Percentiles rank a stretch among this genome's conserved stretches.
These are phyloP conservation scores for Empis stercorea DNA, from an alignment of 2,888 invertebrate species.

Conservation along the genomic window DNA sequence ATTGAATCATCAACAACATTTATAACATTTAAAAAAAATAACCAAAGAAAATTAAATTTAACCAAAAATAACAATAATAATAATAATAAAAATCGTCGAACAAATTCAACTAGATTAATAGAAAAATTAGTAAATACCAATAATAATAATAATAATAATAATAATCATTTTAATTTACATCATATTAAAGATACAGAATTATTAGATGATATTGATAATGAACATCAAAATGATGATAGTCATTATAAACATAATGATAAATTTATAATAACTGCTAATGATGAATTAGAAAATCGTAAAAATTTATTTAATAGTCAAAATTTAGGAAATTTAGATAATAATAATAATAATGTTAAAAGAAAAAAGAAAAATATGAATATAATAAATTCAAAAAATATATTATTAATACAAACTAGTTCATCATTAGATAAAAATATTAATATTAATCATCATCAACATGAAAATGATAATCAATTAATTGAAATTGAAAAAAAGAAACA, in stretches of 20 bases:
- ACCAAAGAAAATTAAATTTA: slow-evolving; percentile 1
- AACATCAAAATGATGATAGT: neutral
- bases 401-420: slow-evolving; percentile 3
- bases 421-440: neutral
- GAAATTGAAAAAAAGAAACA: too few relatives aligned
- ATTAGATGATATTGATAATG: neutral
- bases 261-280: neutral
- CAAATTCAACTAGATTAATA: neutral
- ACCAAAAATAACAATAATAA: too few relatives aligned
- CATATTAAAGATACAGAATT: neutral
- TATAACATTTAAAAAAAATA: neutral
- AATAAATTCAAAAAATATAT: slow-evolving; percentile 4
- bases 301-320: neutral
- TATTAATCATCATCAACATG: too few relatives aligned
- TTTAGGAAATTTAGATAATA: slow-evolving; percentile 1
- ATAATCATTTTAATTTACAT: neutral
- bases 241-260: slow-evolving; percentile 1
- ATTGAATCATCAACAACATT: neutral
- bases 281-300: slow-evolving; percentile 1
- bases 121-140: neutral
- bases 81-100: neutral
- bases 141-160: slow-evolving; percentile 3
- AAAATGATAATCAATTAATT: too few relatives aligned
- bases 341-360: too few relatives aligned
- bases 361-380: slow-evolving; percentile 3